A percentile compares a stretch with the other conserved stretches of the same genome.
These are phyloP conservation scores for Centropristis striata DNA, from an alignment of 2,113 vertebrate genomes.

Conservation along the genomic window DNA sequence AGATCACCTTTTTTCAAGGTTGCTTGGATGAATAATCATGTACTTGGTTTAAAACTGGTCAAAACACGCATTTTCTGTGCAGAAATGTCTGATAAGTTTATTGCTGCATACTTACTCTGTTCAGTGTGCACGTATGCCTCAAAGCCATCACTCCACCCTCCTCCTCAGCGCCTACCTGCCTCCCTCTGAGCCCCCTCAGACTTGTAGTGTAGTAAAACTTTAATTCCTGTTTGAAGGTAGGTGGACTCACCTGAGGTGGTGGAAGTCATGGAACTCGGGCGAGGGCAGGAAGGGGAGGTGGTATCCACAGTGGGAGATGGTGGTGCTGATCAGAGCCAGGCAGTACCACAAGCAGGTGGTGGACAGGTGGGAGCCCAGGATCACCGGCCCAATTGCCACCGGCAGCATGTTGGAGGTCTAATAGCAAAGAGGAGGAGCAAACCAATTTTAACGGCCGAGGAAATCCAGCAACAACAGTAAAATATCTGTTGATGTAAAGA, in stretches of 20 bases:
- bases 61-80: no score
- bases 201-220: no score
- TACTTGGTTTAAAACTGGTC: no score
- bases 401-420: constrained; percentile 93
- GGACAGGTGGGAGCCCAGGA: constrained; percentile 90
- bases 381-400: constrained; percentile 84
- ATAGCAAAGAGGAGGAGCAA: not conserved
- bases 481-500: not conserved
- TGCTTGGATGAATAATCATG: no score
- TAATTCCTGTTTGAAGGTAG: not conserved
- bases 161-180: no score
- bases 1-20: no score
- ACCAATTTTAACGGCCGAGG: not conserved
- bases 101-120: no score
- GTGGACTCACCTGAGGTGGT: constrained; percentile 92
- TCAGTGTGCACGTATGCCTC: no score
- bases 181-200: no score
- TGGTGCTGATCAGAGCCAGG: constrained; percentile 87
- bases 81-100: no score
- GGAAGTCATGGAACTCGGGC: constrained; percentile 96
- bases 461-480: not conserved
- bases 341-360: constrained; percentile 90
- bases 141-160: no score
- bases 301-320: constrained; percentile 94
- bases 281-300: constrained; percentile 95